Percentiles rank a stretch among this genome's conserved stretches.
Evolutionary conservation across 2,113 vertebrate genomes (phyloP).

Genomic region (Embiotoca jacksoni): DNA sequence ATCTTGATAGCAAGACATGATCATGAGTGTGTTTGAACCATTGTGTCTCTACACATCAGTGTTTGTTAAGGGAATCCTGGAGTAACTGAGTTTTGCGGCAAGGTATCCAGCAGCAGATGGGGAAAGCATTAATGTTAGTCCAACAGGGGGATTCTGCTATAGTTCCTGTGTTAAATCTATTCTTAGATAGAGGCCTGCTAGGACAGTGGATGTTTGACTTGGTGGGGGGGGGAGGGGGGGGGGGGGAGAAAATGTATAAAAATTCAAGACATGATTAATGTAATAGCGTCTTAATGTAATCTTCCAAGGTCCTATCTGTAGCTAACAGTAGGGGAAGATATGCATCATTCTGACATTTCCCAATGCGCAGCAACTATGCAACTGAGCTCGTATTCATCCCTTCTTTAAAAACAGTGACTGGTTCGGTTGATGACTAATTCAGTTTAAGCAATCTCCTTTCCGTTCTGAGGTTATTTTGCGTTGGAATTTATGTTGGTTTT

Average conservation of each 20-base stretch:
- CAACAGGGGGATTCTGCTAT: neutral
- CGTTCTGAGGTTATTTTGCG: neutral
- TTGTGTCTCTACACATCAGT: neutral
- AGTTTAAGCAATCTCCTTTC: conserved; percentile 32
- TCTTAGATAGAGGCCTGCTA: neutral
- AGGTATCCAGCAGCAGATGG: conserved; percentile 1
- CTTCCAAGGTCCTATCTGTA: conserved; percentile 11
- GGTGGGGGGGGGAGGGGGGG: neutral
- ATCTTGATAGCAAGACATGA: too few relatives aligned
- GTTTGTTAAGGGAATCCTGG: neutral
- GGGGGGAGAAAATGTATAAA: conserved; percentile 3
- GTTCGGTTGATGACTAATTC: conserved; percentile 31
- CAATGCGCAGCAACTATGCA: neutral
- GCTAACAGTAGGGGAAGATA: conserved; percentile 26
- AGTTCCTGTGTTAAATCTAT: neutral
- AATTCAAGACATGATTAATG: conserved; percentile 16
- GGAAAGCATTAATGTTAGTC: conserved; percentile 13
- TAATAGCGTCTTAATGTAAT: neutral
- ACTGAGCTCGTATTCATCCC: conserved; percentile 33
- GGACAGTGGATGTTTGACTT: neutral
- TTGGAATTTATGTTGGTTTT: neutral
- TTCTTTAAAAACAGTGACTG: conserved; percentile 3
- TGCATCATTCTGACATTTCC: conserved; percentile 53
- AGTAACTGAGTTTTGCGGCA: neutral
- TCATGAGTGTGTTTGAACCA: neutral